Base-by-base conservation (phyloP, 1,140 invertebrate genomes). In the Grapholita molesta region DNA sequence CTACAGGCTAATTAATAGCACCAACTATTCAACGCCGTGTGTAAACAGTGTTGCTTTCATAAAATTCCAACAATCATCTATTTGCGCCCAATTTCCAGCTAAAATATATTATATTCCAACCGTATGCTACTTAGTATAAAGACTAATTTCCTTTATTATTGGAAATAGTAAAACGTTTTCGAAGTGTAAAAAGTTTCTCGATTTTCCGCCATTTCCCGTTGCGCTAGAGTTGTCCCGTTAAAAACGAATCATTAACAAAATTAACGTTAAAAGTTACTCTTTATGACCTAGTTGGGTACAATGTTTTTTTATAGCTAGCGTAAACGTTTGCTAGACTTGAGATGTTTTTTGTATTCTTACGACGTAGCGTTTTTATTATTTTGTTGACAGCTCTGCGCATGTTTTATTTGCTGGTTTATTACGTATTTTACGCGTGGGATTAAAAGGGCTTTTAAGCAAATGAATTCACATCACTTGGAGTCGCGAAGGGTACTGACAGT, bases 11-110 rank as follows among this genome's bases (percentile, higher is more conserved):
- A 70, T 73, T 73, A 73, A 74, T 74, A 67, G 65, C 25, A 28
- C 42, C 42, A 55, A 55, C 35, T 69, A 70, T 74, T 74, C 32
- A 69, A 52, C 28, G 57, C 30, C 28, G 24, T 61, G 55, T 66
- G 24, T 35, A 68, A 68, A 73, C 72, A 70, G 32, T 66, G 72
- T 73, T 70, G 66, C 71, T 70, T 66, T 72, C 64, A 70, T 67
- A 69, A 64, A 69, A 66, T 72, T 38, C 64, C n/a, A 30, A 30
- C 55, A 25, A 61, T 30, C 24, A 30, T 57, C 5, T 8, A 61
- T 61, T 61, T 61, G 55, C 55, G 25, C 7, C n/a, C 55, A 28
- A 28, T 32, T 12, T 30, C 25, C 25, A 15, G n/a, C 55, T 21
- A 61, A 61, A 8, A 15, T 15, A 12, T 48, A n/a, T 8, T 3